Percentiles rank a stretch among this genome's conserved stretches.
These are phyloP conservation scores for Oncorhynchus tshawytscha DNA, from an alignment of 2,113 vertebrate genomes.

Conservation along the genomic window DNA sequence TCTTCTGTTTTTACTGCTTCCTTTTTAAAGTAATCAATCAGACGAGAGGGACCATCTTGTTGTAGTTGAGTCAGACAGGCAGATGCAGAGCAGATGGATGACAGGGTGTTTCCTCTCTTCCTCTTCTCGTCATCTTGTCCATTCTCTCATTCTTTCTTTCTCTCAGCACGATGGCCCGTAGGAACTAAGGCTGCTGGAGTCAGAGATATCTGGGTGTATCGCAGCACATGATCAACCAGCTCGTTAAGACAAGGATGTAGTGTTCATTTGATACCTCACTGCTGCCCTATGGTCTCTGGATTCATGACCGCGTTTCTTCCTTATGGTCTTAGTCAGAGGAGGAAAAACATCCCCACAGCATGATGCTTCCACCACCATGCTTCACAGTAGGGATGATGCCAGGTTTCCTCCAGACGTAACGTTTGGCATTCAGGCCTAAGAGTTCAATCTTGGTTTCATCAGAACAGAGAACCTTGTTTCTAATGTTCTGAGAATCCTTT, in stretches of 20 bases:
- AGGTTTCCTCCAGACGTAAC: too few species aligned
- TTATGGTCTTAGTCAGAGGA: too few species aligned
- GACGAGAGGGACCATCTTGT: conserved; percentile 34
- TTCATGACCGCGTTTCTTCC: too few species aligned
- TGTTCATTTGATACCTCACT: too few species aligned
- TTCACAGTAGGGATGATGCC: too few species aligned
- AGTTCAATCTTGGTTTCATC: too few species aligned
- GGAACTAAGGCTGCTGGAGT: conserved; percentile 27
- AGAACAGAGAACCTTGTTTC: too few species aligned
- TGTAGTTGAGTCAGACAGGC: background rate
- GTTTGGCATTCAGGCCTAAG: too few species aligned
- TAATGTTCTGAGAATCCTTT: too few species aligned
- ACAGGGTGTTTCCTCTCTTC: background rate
- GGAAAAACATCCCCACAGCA: too few species aligned
- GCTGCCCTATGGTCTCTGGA: too few species aligned
- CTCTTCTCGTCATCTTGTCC: background rate
- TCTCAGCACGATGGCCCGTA: conserved; percentile 3
- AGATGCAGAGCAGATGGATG: background rate
- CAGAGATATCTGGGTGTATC: conserved; percentile 33
- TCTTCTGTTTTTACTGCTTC: conserved; percentile 26
- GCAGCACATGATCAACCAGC: conserved; percentile 66
- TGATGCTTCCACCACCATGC: too few species aligned
- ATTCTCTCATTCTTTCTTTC: background rate
- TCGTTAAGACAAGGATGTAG: conserved; percentile 52
- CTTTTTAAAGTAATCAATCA: conserved; percentile 56